Evolutionary conservation across 2,888 invertebrate species (phyloP), one percentile per base, ranked within the genome.

Genomic region (Priapulus caudatus): DNA sequence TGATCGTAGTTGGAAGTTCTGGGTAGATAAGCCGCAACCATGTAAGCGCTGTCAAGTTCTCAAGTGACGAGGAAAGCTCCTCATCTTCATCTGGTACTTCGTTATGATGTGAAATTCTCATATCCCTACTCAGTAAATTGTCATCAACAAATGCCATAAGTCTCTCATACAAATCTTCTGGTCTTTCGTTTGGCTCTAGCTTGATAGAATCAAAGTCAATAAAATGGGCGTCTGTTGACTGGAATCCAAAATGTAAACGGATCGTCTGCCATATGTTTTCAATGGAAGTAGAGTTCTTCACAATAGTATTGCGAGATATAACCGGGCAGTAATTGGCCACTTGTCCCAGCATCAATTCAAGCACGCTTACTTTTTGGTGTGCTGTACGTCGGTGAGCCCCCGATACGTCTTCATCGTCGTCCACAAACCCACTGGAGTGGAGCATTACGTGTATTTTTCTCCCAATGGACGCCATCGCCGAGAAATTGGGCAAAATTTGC

Each of bases 21-120:
- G n/a, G n/a, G n/a, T n/a, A n/a, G n/a, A n/a, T n/a, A 1, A 57
- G 50, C 4, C 52, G n/a, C 3, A 60, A 45, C 56, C 59, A 60
- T 0, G 53, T 61, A n/a, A n/a, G n/a, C n/a, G n/a, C n/a, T n/a
- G n/a, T n/a, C n/a, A n/a, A n/a, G n/a, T n/a, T n/a, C n/a, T n/a
- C n/a, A n/a, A n/a, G n/a, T n/a, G n/a, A n/a, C n/a, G n/a, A n/a
- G n/a, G n/a, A n/a, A n/a, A n/a, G n/a, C n/a, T n/a, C n/a, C n/a
- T n/a, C n/a, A n/a, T n/a, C n/a, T n/a, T n/a, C n/a, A n/a, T n/a
- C n/a, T n/a, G n/a, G n/a, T n/a, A n/a, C n/a, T n/a, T n/a, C n/a
- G n/a, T n/a, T n/a, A n/a, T n/a, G n/a, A n/a, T n/a, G n/a, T n/a
- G n/a, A n/a, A n/a, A n/a, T n/a, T n/a, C n/a, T n/a, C n/a, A n/a